These are phyloP conservation scores for Epinephelus moara DNA, from an alignment of 2,113 vertebrate genomes.

Conservation along the genomic window DNA sequence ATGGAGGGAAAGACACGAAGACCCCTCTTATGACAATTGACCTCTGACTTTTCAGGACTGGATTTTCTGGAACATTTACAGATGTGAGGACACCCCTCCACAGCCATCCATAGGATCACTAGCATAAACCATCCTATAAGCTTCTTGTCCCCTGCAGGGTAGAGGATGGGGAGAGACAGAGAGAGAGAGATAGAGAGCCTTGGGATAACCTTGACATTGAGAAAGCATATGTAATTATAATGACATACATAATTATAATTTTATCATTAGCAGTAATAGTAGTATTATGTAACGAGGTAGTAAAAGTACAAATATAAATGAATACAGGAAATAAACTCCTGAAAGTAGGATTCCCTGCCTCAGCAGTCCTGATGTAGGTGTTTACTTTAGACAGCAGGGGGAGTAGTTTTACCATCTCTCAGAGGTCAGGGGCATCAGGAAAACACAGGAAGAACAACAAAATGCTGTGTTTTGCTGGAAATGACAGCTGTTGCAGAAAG, in stretches of 20 bases:
- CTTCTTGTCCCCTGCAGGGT: constrained; percentile 63
- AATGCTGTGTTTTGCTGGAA: not conserved
- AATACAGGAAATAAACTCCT: not conserved
- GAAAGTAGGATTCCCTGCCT: not conserved
- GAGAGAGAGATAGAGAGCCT: too few relatives aligned
- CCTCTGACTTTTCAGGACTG: constrained; percentile 73
- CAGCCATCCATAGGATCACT: constrained; percentile 55
- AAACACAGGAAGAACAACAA: not conserved
- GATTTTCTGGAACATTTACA: constrained; percentile 79
- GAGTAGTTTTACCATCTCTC: too few relatives aligned
- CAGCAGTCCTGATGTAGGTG: not conserved
- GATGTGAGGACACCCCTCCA: constrained; percentile 69
- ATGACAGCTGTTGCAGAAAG: not conserved
- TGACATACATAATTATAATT: too few relatives aligned
- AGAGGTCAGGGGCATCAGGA: not conserved
- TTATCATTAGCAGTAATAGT: too few relatives aligned
- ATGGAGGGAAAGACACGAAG: constrained; percentile 76
- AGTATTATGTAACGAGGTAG: not conserved
- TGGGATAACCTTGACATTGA: too few relatives aligned
- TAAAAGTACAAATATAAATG: not conserved
- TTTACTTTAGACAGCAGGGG: too few relatives aligned
- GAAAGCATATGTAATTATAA: too few relatives aligned
- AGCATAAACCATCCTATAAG: constrained; percentile 53
- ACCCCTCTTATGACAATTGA: constrained; percentile 81
- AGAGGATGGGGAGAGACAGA: not conserved